Conservation (phyloP, 2,888 invertebrate species). For the Anaspis maculata region DNA sequence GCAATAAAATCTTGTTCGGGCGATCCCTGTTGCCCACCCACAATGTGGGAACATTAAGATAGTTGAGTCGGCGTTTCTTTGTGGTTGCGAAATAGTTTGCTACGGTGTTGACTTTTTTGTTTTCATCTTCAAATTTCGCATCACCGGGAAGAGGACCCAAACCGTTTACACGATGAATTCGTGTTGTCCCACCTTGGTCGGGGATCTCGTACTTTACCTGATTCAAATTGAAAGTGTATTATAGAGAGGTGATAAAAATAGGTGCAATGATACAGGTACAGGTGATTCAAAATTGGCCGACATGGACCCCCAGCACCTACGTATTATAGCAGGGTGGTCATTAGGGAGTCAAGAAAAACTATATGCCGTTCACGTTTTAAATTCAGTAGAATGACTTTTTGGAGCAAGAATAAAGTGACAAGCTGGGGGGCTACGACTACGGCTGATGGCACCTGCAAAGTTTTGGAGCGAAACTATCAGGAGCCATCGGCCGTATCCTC, state of each 20-base stretch:
- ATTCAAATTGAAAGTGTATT: constrained; percentile 24
- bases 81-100: constrained; percentile 40
- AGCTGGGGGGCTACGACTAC: too few relatives aligned
- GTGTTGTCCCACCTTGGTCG: constrained; percentile 33
- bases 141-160: constrained; percentile 33
- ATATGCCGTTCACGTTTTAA: too few relatives aligned
- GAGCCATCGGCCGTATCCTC: too few relatives aligned
- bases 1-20: constrained; percentile 66
- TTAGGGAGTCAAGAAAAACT: too few relatives aligned
- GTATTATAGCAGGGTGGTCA: too few relatives aligned
- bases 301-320: too few relatives aligned
- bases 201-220: constrained; percentile 45
- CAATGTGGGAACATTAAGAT: constrained; percentile 71
- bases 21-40: constrained; percentile 52
- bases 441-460: too few relatives aligned
- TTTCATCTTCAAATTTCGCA: constrained; percentile 36
- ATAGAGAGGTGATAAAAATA: background rate
- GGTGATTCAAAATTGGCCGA: too few relatives aligned
- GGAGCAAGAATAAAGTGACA: too few relatives aligned
- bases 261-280: background rate
- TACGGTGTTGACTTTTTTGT: constrained; percentile 38
- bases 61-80: constrained; percentile 42
- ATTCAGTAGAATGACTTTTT: too few relatives aligned
- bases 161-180: constrained; percentile 44
- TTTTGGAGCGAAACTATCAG: too few relatives aligned